A percentile compares a stretch with the other conserved stretches of the same genome.
phyloP scores from a whole-genome alignment of 2,113 vertebrate species.

The Mixornis gularis region DNA sequence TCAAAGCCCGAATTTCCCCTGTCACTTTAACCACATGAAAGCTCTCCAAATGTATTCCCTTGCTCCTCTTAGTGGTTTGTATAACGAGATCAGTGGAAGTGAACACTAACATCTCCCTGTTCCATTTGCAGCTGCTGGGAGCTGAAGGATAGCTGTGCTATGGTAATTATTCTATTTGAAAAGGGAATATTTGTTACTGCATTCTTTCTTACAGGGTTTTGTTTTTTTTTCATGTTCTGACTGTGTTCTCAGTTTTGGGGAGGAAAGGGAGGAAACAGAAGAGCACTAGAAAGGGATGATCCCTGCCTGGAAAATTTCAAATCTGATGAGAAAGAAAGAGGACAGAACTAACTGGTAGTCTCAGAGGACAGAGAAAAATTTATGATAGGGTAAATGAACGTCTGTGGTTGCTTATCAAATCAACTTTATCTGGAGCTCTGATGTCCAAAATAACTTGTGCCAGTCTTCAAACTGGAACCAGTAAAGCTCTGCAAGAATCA shows the following conservation, averaged over 20 bases:
- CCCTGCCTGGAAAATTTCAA: background rate
- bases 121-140: conserved; percentile 55
- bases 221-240: background rate
- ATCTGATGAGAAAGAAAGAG: background rate
- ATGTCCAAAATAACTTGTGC: background rate
- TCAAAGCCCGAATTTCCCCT: conserved; percentile 64
- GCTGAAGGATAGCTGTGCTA: conserved; percentile 39
- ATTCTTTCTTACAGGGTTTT: conserved; percentile 2
- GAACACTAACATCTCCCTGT: conserved; percentile 55
- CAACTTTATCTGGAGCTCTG: background rate
- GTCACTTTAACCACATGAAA: conserved; percentile 67
- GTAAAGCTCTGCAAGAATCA: background rate
- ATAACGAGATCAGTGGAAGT: conserved; percentile 69
- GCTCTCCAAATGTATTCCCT: conserved; percentile 61
- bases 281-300: background rate
- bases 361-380: background rate
- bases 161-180: conserved; percentile 59
- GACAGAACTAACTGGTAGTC: background rate
- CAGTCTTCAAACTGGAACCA: background rate
- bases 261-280: background rate
- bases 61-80: conserved; percentile 64
- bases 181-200: conserved; percentile 48
- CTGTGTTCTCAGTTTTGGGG: background rate
- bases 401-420: background rate
- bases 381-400: background rate